Base-by-base conservation (phyloP, 2,888 invertebrate genomes). In the Dasysyrphus albostriatus region DNA sequence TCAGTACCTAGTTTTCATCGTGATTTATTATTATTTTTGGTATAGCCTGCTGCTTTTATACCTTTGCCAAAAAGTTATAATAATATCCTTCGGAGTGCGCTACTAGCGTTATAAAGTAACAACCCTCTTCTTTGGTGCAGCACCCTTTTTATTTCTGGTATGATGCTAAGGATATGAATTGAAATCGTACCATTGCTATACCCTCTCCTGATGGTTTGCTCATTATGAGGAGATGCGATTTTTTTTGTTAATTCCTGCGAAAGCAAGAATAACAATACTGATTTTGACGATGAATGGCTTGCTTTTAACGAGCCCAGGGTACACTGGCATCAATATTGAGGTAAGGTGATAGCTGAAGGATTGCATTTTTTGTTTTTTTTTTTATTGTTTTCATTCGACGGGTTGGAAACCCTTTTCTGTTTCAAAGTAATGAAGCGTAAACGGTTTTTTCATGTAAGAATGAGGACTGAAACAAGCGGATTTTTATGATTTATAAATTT, bases 11-110 rank as follows among this genome's bases (percentile, higher is more conserved):
- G 81, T 69, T 85, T 44, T 63, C 49, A 63, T 61, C 34, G 34
- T 82, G 85, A 85, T 85, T 85, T 85, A 85, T 85, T 81, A 74
- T 81, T 81, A 73, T 85, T 82, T 58, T 85, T 39, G 63, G 44
- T 49, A 24, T 2, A 49, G 77, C 77, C 56, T 70, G 63, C 59
- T 81, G 77, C 67, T 65, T 34, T 16, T 56, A 51, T 85, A 78
- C 82, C 77, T 85, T 85, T 78, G 77, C 56, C 85, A 82, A 82
- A n/a, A 85, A 85, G 85, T 85, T 85, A 82, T 70, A 85, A 82
- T 77, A 85, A 85, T 82, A 85, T 85, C 76, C 74, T 77, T 77
- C 58, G 63, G 65, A 69, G 49, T 70, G 58, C 58, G 73, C 73
- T 49, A 34, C 63, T 80, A 65, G 63, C 32, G 32, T 5, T n/a